These are phyloP conservation scores for Ecdyonurus torrentis DNA, from an alignment of 2,888 invertebrate genomes.

Conservation along the genomic window DNA sequence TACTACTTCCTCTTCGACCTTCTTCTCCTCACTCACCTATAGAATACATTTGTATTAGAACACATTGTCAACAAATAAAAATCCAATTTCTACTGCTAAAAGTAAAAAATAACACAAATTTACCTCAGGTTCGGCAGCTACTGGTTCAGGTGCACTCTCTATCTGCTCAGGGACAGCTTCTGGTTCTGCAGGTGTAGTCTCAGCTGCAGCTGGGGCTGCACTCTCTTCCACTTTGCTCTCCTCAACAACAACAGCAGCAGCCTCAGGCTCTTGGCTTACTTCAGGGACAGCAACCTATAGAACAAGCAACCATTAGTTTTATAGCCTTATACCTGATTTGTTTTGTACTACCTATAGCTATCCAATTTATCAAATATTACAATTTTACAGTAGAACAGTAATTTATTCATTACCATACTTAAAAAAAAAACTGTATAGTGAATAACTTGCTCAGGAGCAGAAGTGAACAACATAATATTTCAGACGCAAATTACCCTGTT, in stretches of 20 bases:
- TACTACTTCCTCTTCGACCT: neutral
- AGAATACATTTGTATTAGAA: too few species aligned
- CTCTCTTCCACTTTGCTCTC: neutral
- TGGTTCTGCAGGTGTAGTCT: neutral
- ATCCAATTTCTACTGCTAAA: neutral
- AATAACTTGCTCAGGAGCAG: neutral
- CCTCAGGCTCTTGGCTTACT: too few species aligned
- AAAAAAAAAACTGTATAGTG: too few species aligned
- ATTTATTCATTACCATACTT: too few species aligned
- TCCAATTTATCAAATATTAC: too few species aligned
- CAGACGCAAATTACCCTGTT: too few species aligned
- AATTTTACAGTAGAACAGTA: too few species aligned
- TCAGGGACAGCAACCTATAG: neutral
- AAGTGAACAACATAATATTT: neutral
- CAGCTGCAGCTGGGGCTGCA: neutral
- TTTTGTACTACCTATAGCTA: too few species aligned
- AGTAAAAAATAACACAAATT: neutral
- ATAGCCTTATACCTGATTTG: too few species aligned
- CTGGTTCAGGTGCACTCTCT: neutral
- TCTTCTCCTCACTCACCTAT: neutral
- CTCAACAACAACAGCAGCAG: neutral
- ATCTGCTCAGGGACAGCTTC: neutral
- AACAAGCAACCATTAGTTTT: too few species aligned
- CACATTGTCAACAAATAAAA: neutral
- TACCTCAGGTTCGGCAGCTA: neutral